Evolutionary conservation across 2,797 vertebrate genomes (phyloP).

Genomic region (Hirundo rustica): DNA sequence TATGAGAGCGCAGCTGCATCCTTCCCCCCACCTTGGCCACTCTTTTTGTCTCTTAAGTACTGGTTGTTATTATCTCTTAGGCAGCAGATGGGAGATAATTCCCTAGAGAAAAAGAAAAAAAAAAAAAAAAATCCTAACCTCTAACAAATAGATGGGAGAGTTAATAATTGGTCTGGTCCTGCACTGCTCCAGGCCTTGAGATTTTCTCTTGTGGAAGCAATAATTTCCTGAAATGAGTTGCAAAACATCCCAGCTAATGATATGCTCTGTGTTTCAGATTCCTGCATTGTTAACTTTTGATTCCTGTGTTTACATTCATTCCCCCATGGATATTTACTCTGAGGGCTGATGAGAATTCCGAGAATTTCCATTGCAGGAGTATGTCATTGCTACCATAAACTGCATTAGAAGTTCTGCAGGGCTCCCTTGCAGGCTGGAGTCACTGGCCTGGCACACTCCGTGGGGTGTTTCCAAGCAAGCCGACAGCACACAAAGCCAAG

Average conservation of each 20-base stretch:
- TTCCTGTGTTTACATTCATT: not conserved
- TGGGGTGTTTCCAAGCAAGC: not conserved
- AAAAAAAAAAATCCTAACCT: not conserved
- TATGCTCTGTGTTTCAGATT: not conserved
- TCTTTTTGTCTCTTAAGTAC: not conserved
- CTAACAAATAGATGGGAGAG: not conserved
- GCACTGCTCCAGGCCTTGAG: not conserved
- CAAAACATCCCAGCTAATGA: not conserved
- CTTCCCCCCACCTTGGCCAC: not conserved
- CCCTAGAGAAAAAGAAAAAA: not conserved
- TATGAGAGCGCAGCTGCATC: not conserved
- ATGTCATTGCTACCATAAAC: not conserved
- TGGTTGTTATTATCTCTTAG: not conserved
- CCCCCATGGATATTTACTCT: not conserved
- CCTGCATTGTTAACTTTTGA: not conserved
- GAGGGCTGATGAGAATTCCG: not conserved
- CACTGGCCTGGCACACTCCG: not conserved
- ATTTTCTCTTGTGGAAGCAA: not conserved
- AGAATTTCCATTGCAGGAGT: not conserved
- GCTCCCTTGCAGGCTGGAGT: not conserved
- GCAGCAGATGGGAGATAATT: not conserved
- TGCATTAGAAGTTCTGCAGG: not conserved
- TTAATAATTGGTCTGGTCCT: not conserved
- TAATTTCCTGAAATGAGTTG: not conserved
- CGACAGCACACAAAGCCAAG: not conserved